Base-by-base conservation (phyloP, 2,113 vertebrate species). In the Scomber colias region DNA sequence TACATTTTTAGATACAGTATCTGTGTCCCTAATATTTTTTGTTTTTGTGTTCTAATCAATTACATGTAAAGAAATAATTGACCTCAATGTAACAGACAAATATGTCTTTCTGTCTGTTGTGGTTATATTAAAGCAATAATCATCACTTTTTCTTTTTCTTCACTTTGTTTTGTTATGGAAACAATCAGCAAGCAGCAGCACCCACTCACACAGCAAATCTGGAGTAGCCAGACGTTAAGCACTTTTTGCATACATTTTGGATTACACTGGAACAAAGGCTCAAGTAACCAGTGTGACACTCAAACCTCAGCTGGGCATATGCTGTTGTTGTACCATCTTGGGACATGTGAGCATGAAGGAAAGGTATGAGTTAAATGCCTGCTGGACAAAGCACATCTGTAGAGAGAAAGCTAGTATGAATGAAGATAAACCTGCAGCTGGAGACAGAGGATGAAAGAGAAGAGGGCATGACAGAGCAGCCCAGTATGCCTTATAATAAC, bases 391-490 rank as follows among this genome's bases (percentile, higher is more conserved):
- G 12, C 9, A 9, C 35, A 40, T 7, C 24, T 35, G 27, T 4
- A 30, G 3, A 11, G 24, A 53, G 15, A 51, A 19, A 67, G 48
- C 35, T 24, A 40, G 27, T 49, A n/a, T 71, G 30, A 64, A 67
- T 30, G 44, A 5, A 30, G 24, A 48, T 53, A 45, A 27, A 51
- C 19, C 17, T 53, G 45, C 40, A 27, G 57, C 65, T 66, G 53
- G n/a, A 61, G 15, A 14, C 24, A 60, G 5, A 21, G 46, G 65
- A 70, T 57, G 51, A 63, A 56, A 56, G 56, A 0, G 9, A 68
- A 62, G 21, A 51, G 51, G 5, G 63, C 51, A 50, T 60, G 40
- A 69, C 24, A 67, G 14, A 69, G 31, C 30, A 66, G 67, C 24
- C 76, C 61, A 62, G 60, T 50, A 66, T 51, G 14, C 24, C 14